phyloP scores from a whole-genome alignment of 2,113 vertebrate genomes.

The Crotalus viridis region DNA sequence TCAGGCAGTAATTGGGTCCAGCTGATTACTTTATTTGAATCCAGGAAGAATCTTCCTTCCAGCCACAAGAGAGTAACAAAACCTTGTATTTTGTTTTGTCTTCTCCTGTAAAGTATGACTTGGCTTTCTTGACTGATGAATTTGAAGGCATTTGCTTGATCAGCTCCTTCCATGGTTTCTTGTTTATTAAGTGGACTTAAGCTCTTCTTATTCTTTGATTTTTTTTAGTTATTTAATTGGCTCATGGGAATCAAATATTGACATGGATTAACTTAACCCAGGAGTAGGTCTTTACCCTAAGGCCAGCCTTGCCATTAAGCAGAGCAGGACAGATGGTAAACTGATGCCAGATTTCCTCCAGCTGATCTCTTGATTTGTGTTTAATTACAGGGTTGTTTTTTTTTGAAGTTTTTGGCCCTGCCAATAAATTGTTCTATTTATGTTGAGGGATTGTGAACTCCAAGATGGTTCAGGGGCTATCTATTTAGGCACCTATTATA shows the following conservation, averaged over 20 bases:
- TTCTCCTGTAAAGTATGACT: not conserved
- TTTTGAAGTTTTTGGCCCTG: not conserved
- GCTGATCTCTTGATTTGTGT: not conserved
- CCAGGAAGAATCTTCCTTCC: not conserved
- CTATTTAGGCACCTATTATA: not conserved
- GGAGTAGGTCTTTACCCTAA: not conserved
- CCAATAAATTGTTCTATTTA: not conserved
- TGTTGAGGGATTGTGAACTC: not conserved
- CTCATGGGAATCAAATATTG: not conserved
- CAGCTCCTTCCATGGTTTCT: not conserved
- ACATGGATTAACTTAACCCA: not conserved
- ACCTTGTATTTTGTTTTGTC: not conserved
- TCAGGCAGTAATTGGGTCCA: not conserved
- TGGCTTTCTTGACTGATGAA: not conserved
- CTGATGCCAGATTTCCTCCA: not conserved
- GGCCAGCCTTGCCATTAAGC: not conserved
- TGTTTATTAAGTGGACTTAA: not conserved
- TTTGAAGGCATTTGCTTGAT: not conserved
- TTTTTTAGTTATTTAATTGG: not conserved
- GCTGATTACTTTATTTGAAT: not conserved
- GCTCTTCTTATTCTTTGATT: not conserved
- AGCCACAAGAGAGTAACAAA: not conserved
- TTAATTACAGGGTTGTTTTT: not conserved
- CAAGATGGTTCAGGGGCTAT: not conserved
- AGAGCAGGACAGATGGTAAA: not conserved